Conservation (phyloP, 2,888 invertebrate species). For the Scaptomyza flava region DNA sequence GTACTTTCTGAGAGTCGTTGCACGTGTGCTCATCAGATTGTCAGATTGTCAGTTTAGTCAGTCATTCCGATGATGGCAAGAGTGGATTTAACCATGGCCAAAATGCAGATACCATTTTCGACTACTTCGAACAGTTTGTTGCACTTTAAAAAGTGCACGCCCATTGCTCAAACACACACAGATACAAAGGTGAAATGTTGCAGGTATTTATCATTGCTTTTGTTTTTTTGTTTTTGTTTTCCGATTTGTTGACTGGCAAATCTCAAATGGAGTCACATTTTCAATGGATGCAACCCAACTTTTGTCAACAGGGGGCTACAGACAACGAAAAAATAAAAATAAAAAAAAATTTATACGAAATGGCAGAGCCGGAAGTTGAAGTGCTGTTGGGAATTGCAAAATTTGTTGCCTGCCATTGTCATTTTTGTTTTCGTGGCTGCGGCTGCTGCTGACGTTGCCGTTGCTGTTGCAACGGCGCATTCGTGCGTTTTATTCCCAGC, state of each 20-base stretch:
- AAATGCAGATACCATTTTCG: slow-evolving; percentile 32
- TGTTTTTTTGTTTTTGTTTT: slow-evolving; percentile 19
- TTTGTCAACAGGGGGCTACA: slow-evolving; percentile 50
- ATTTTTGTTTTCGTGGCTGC: slow-evolving; percentile 67
- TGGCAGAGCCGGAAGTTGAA: slow-evolving; percentile 72
- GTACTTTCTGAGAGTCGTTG: slow-evolving; percentile 24
- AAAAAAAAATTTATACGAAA: slow-evolving; percentile 24
- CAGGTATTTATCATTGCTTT: slow-evolving; percentile 44
- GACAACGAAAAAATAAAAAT: slow-evolving; percentile 28
- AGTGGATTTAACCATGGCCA: slow-evolving; percentile 33
- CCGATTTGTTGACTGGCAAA: slow-evolving; percentile 48
- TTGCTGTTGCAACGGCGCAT: slow-evolving; percentile 48
- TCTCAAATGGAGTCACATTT: slow-evolving; percentile 79
- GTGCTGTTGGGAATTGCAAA: slow-evolving; percentile 78
- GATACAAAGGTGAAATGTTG: slow-evolving; percentile 38
- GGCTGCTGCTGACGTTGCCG: slow-evolving; percentile 1
- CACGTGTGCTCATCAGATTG: slow-evolving; percentile 47
- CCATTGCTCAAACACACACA: slow-evolving; percentile 36
- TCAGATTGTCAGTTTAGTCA: slow-evolving; percentile 41
- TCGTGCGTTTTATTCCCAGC: slow-evolving; percentile 78
- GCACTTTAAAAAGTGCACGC: slow-evolving; percentile 50
- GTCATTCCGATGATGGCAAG: slow-evolving; percentile 29
- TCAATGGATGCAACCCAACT: slow-evolving; percentile 55
- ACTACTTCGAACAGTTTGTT: slow-evolving; percentile 26
- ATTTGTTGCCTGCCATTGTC: slow-evolving; percentile 79